Evolutionary conservation across 2,888 invertebrate genomes (phyloP).

Genomic region (Melanostoma scalare): DNA sequence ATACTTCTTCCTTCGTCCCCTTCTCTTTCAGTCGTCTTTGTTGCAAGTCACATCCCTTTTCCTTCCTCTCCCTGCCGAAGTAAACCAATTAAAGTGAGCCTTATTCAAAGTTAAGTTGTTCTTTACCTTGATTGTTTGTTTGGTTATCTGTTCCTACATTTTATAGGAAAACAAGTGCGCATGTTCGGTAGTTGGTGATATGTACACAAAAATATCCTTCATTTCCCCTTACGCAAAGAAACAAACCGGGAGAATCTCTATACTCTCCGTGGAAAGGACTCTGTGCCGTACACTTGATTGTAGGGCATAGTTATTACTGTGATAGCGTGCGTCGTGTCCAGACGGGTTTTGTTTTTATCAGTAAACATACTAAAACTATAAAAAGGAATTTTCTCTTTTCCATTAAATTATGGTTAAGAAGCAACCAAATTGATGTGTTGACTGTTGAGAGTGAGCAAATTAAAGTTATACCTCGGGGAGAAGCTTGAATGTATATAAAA

Average conservation of each 20-base stretch:
- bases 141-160: too few relatives aligned
- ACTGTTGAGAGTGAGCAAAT: conserved; percentile 43
- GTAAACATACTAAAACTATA: conserved; percentile 24
- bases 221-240: conserved; percentile 7
- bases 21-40: too few relatives aligned
- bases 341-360: conserved; percentile 34
- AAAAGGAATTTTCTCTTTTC: conserved; percentile 30
- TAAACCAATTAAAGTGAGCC: too few relatives aligned
- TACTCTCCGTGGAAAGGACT: conserved; percentile 45
- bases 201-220: conserved; percentile 38
- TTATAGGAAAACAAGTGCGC: conserved; percentile 29
- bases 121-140: too few relatives aligned
- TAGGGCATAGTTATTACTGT: conserved; percentile 63
- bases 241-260: too few relatives aligned
- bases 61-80: too few relatives aligned
- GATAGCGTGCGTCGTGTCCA: conserved; percentile 68
- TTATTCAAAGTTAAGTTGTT: too few relatives aligned
- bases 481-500: background rate
- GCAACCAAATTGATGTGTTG: conserved; percentile 14
- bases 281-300: conserved; percentile 40
- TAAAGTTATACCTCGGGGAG: conserved; percentile 5
- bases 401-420: conserved; percentile 6
- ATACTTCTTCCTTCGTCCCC: too few relatives aligned
- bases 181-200: conserved; percentile 19
- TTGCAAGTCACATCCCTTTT: too few relatives aligned